These are phyloP conservation scores for Oscheius onirici DNA, from an alignment of 2,888 invertebrate species.

Conservation along the genomic window DNA sequence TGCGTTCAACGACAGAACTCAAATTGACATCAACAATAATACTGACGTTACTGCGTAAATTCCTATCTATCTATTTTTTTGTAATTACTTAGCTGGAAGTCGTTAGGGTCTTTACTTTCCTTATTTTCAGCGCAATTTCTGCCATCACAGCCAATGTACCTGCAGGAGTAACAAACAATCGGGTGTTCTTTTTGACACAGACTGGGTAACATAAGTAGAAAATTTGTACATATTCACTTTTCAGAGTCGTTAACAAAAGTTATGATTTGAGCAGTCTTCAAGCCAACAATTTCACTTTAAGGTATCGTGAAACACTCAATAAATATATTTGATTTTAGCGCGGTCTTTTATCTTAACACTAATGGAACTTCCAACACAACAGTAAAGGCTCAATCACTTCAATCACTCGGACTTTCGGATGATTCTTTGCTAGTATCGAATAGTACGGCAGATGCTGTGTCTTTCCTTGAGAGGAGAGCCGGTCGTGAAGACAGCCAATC, in stretches of 20 bases:
- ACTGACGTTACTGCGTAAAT: not conserved
- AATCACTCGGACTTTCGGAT: not conserved
- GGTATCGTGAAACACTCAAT: not conserved
- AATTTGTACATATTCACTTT: not conserved
- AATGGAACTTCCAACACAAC: not conserved
- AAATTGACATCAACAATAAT: not conserved
- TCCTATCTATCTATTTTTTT: not conserved
- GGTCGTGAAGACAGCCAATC: no score
- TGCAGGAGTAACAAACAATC: not conserved
- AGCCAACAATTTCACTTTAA: not conserved
- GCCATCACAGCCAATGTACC: no score
- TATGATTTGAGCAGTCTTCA: not conserved
- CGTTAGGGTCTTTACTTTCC: no score
- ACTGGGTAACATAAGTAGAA: not conserved
- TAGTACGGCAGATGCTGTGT: not conserved
- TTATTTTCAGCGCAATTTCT: no score
- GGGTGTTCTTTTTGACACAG: not conserved
- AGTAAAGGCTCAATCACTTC: not conserved
- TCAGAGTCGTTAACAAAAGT: not conserved
- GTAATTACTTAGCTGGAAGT: no score
- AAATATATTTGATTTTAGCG: not conserved
- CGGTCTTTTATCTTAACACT: not conserved
- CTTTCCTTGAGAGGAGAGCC: not conserved
- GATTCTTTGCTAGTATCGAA: not conserved
- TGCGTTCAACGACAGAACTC: no score